Percentiles rank a stretch among this genome's conserved stretches.
Evolutionary conservation across 2,113 vertebrate species (phyloP).

Genomic region (Nycticebus coucang): DNA sequence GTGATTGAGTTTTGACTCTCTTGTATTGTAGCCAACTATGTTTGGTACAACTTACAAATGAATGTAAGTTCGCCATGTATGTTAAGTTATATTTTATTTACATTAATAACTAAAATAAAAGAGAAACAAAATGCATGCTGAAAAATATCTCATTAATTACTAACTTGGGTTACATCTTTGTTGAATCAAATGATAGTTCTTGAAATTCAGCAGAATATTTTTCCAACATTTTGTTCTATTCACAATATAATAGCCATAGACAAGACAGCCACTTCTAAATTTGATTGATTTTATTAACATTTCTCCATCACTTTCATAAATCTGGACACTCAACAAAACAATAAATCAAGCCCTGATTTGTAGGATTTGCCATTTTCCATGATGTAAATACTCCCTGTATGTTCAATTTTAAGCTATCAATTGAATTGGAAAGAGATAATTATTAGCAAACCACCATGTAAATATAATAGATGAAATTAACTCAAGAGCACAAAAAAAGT

Average conservation of each 20-base stretch:
- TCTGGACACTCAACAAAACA: neutral
- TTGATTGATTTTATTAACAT: neutral
- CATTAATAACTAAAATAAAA: neutral
- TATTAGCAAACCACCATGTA: neutral
- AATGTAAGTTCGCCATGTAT: neutral
- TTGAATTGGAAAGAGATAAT: neutral
- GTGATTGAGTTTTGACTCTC: neutral
- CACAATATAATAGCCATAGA: neutral
- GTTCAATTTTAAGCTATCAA: neutral
- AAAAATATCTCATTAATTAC: neutral
- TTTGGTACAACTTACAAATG: neutral
- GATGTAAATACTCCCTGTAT: neutral
- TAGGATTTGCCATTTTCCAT: neutral
- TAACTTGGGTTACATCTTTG: neutral
- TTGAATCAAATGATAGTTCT: constrained; percentile 15
- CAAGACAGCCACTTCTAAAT: neutral
- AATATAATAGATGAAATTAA: neutral
- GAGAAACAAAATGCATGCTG: neutral
- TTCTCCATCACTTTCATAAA: constrained; percentile 3
- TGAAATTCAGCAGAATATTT: constrained; percentile 37
- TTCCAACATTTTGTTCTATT: neutral
- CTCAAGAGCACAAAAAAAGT: neutral
- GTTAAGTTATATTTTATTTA: constrained; percentile 24
- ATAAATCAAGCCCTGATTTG: neutral
- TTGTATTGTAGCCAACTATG: neutral